phyloP scores from a whole-genome alignment of 2,113 vertebrate species.

The Cyanoliseus patagonus region DNA sequence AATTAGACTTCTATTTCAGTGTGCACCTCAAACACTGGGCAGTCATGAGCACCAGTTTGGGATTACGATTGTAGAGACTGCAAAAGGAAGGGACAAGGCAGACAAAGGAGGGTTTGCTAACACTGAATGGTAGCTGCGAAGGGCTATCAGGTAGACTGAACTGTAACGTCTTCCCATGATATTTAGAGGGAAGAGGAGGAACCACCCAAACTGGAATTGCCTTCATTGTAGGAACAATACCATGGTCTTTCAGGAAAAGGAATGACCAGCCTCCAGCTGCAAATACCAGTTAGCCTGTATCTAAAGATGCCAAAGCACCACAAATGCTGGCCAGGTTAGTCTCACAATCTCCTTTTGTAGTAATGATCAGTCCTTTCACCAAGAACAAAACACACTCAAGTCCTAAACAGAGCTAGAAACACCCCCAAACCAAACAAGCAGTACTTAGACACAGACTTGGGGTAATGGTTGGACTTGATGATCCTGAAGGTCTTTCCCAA shows the following conservation, averaged over 20 bases:
- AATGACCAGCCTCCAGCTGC: not conserved
- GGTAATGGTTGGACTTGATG: not conserved
- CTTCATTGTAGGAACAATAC: not conserved
- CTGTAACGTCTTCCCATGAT: not conserved
- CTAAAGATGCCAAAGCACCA: not conserved
- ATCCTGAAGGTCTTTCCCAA: not conserved
- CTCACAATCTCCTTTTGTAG: not conserved
- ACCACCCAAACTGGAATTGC: not conserved
- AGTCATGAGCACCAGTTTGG: not conserved
- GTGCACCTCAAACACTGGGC: fast-evolving
- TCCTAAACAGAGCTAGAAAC: not conserved
- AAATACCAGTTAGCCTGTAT: not conserved
- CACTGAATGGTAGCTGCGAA: fast-evolving
- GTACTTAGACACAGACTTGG: not conserved
- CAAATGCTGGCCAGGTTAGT: not conserved
- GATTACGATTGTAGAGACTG: not conserved
- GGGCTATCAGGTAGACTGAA: not conserved
- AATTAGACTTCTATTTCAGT: not conserved
- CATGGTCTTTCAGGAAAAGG: not conserved
- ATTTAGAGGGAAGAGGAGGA: not conserved
- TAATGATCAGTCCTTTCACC: not conserved
- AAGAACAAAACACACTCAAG: fast-evolving
- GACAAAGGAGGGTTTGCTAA: not conserved
- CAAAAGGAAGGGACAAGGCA: not conserved
- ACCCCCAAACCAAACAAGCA: not conserved